Evolutionary conservation across 2,113 vertebrate species (phyloP).

Genomic region (Nannospalax galili): DNA sequence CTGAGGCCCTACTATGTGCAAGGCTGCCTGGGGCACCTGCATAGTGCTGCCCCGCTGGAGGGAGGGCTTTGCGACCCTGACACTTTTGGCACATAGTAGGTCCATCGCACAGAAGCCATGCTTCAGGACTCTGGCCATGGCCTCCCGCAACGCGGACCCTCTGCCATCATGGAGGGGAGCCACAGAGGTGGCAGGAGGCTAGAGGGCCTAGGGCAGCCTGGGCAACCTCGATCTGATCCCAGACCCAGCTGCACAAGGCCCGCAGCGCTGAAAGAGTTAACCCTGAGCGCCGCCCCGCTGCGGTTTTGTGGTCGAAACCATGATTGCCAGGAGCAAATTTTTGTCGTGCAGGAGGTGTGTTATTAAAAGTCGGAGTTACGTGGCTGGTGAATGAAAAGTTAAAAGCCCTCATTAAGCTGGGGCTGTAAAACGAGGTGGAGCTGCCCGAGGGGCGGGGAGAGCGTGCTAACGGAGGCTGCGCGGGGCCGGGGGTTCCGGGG

Average conservation of each 20-base stretch:
- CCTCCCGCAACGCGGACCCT: neutral
- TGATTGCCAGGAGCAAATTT: conserved; percentile 92
- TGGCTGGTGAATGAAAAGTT: conserved; percentile 90
- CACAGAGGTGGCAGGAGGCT: neutral
- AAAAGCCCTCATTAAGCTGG: conserved; percentile 86
- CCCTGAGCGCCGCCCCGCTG: conserved; percentile 87
- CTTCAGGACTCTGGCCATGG: neutral
- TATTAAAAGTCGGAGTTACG: conserved; percentile 90
- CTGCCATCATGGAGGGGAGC: neutral
- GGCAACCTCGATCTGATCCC: neutral
- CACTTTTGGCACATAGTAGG: neutral
- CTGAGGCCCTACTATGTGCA: neutral
- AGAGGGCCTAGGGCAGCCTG: neutral
- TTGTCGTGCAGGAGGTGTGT: conserved; percentile 90
- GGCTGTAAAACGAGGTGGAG: conserved; percentile 79
- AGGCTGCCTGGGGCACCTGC: neutral
- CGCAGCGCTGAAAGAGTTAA: conserved; percentile 88
- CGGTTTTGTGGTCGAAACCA: conserved; percentile 92
- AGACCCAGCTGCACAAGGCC: conserved; percentile 51
- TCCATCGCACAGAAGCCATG: neutral
- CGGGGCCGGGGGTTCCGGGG: neutral
- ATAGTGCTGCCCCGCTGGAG: neutral
- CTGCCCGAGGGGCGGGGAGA: conserved; percentile 9
- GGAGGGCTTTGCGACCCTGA: neutral
- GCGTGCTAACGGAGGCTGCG: conserved; percentile 40